Percentiles rank a stretch among this genome's conserved stretches.
Evolutionary conservation across 2,797 vertebrate species (phyloP).

Genomic region (Coranthus polyacanthus): DNA sequence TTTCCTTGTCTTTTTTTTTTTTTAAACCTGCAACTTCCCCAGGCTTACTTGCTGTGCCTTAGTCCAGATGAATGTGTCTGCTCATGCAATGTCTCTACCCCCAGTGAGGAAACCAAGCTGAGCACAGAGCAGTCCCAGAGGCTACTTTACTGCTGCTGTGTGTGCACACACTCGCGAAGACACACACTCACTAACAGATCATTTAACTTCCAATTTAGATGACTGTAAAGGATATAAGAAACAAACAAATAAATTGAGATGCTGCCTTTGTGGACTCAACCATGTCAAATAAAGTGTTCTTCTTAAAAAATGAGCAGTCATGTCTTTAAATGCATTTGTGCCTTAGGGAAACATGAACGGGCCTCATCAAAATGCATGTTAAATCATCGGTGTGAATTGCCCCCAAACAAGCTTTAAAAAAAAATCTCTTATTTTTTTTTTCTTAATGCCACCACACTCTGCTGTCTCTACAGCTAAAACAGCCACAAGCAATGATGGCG

Average conservation of each 20-base stretch:
- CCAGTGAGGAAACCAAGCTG: slow-evolving; percentile 65
- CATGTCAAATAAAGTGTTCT: slow-evolving; percentile 7
- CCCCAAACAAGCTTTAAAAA: slow-evolving; percentile 25
- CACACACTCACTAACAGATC: slow-evolving; percentile 23
- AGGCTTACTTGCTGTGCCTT: slow-evolving; percentile 48
- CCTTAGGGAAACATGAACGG: background rate
- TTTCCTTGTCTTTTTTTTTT: slow-evolving; percentile 49
- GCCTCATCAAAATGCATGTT: slow-evolving; percentile 21
- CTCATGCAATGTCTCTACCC: slow-evolving; percentile 51
- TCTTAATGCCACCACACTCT: slow-evolving; percentile 14
- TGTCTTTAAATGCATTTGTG: slow-evolving; percentile 1
- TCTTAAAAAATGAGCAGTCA: background rate
- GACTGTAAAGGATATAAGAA: slow-evolving; percentile 22
- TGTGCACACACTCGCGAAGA: slow-evolving; percentile 2
- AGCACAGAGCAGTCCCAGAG: slow-evolving; percentile 58
- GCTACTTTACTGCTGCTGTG: slow-evolving; percentile 45
- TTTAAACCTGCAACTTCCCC: slow-evolving; percentile 64
- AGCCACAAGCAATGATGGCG: slow-evolving; percentile 30
- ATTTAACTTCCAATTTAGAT: slow-evolving; percentile 47
- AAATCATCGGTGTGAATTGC: slow-evolving; percentile 28
- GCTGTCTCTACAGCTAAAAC: slow-evolving; percentile 13
- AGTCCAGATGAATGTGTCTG: slow-evolving; percentile 70
- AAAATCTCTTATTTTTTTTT: slow-evolving; percentile 22
- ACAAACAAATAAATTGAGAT: slow-evolving; percentile 24
- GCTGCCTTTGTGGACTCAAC: background rate